Evolutionary conservation across 2,113 vertebrate species (phyloP).

Genomic region (Micromys minutus): DNA sequence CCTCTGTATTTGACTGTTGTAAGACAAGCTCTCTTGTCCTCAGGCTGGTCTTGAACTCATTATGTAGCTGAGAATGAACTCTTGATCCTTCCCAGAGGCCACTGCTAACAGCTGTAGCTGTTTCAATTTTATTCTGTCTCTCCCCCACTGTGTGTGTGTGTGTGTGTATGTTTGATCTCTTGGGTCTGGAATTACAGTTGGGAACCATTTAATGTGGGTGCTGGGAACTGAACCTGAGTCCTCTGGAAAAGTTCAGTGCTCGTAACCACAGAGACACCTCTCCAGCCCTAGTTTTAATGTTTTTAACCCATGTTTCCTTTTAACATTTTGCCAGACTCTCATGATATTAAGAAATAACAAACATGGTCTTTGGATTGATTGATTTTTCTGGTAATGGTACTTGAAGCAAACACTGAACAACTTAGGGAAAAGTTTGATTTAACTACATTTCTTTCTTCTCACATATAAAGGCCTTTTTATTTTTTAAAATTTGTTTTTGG

Average conservation of each 20-base stretch:
- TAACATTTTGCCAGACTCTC: constrained; percentile 3
- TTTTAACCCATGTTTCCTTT: constrained; percentile 4
- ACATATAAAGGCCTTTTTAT: not conserved
- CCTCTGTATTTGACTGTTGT: not conserved
- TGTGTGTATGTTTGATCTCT: not conserved
- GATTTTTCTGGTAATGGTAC: not conserved
- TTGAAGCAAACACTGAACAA: constrained; percentile 31
- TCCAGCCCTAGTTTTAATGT: not conserved
- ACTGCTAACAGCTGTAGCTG: too few species aligned
- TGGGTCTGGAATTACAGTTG: not conserved
- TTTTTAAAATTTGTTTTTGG: not conserved
- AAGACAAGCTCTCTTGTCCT: too few species aligned
- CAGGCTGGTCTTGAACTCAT: not conserved
- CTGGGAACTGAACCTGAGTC: not conserved
- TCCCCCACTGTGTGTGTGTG: not conserved
- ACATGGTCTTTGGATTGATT: not conserved
- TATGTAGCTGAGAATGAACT: not conserved
- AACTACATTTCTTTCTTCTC: constrained; percentile 32
- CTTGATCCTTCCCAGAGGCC: not conserved
- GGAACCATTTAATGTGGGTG: not conserved
- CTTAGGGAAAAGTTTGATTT: constrained; percentile 19
- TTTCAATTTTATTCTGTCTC: not conserved
- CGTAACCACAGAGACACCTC: not conserved
- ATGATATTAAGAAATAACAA: constrained; percentile 1
- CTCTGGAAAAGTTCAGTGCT: not conserved